phyloP scores from a whole-genome alignment of 2,888 invertebrate species.

The Nymphalis urticae region DNA sequence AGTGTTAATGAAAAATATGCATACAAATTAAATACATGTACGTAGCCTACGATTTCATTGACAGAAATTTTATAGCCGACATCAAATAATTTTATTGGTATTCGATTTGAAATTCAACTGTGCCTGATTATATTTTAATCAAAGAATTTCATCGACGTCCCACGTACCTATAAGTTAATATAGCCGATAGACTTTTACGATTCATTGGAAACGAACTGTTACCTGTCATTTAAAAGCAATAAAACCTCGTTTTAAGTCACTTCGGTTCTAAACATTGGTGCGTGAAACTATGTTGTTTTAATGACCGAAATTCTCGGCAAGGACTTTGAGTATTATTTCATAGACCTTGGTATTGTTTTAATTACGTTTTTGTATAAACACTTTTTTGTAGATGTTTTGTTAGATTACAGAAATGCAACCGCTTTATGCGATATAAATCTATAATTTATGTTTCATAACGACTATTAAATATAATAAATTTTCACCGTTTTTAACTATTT shows the following conservation, averaged over 20 bases:
- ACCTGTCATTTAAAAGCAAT: conserved; percentile 74
- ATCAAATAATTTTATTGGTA: conserved; percentile 36
- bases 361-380: conserved; percentile 8
- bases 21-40: conserved; percentile 13
- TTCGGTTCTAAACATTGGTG: conserved; percentile 59
- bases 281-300: conserved; percentile 74
- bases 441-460: not conserved
- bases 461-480: too few species aligned
- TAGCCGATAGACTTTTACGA: conserved; percentile 33
- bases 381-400: not conserved
- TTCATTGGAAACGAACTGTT: conserved; percentile 57
- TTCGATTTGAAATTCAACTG: conserved; percentile 32
- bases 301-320: conserved; percentile 58
- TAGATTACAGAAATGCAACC: not conserved
- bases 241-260: conserved; percentile 68
- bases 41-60: conserved; percentile 25
- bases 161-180: conserved; percentile 35
- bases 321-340: conserved; percentile 38
- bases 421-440: not conserved
- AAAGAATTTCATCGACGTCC: conserved; percentile 37
- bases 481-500: too few species aligned
- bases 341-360: conserved; percentile 15
- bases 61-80: conserved; percentile 27
- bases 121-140: conserved; percentile 38
- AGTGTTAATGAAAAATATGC: not conserved